Conservation (phyloP, 2,888 invertebrate genomes). For the Drosophila formosana region DNA sequence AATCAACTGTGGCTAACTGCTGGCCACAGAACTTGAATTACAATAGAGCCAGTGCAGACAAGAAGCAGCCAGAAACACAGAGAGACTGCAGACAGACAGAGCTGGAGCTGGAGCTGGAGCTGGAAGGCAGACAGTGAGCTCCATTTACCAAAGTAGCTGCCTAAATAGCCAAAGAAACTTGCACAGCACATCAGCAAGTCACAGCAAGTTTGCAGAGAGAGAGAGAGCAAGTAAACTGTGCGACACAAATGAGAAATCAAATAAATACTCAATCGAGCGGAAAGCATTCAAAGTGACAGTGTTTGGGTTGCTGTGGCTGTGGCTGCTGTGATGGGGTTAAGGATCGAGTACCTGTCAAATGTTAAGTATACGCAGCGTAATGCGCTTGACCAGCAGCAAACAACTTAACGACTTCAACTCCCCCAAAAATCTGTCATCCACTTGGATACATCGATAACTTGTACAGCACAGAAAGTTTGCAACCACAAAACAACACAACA, state of each 20-base stretch:
- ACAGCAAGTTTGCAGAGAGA: background rate
- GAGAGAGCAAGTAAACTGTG: constrained; percentile 54
- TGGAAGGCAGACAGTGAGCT: constrained; percentile 27
- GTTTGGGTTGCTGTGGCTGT: constrained; percentile 18
- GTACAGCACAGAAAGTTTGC: background rate
- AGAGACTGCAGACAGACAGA: background rate
- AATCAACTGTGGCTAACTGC: constrained; percentile 80
- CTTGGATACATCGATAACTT: constrained; percentile 14
- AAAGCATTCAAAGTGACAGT: constrained; percentile 70
- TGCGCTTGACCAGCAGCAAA: constrained; percentile 33
- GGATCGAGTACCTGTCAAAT: constrained; percentile 20
- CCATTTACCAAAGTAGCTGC: constrained; percentile 56
- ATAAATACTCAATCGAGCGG: constrained; percentile 81
- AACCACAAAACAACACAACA: background rate
- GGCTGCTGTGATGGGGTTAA: constrained; percentile 51
- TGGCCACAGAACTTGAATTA: constrained; percentile 80
- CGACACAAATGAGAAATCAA: constrained; percentile 82
- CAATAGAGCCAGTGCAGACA: constrained; percentile 41
- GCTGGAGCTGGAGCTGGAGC: background rate
- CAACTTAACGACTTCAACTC: constrained; percentile 1
- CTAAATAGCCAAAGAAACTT: constrained; percentile 54
- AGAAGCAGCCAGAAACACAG: background rate
- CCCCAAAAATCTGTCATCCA: constrained; percentile 14
- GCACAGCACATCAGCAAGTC: constrained; percentile 14
- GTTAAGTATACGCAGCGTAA: constrained; percentile 55